phyloP scores from a whole-genome alignment of 2,888 invertebrate genomes.

The Euphydryas editha region DNA sequence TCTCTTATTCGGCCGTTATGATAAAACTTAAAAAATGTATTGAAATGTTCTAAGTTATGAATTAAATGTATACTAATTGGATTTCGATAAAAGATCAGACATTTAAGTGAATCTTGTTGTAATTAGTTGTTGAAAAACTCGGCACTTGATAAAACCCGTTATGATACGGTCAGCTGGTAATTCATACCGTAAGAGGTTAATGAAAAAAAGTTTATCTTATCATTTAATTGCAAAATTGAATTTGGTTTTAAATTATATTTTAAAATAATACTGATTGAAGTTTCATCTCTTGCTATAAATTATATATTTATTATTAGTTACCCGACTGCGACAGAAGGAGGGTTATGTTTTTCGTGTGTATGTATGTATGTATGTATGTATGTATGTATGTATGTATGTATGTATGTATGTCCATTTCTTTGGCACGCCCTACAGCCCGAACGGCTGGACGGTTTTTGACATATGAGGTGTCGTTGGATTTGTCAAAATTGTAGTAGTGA shows the following conservation, averaged over 20 bases:
- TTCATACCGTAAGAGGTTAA: conserved; percentile 9
- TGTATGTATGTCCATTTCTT: no score
- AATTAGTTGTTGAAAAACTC: conserved; percentile 26
- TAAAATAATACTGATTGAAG: background rate
- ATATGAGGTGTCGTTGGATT: no score
- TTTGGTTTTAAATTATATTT: conserved; percentile 9
- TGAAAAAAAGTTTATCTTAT: conserved; percentile 12
- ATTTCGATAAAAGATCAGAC: conserved; percentile 22
- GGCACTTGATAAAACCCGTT: conserved; percentile 31
- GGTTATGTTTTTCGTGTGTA: no score
- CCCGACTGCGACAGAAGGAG: no score
- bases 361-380: no score
- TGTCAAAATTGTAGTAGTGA: no score
- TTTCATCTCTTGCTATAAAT: background rate
- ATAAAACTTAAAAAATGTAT: conserved; percentile 14
- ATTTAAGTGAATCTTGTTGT: conserved; percentile 27
- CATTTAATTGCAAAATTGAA: conserved; percentile 9
- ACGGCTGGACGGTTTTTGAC: no score
- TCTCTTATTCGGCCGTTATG: conserved; percentile 3
- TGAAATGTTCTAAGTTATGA: conserved; percentile 18
- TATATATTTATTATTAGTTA: background rate
- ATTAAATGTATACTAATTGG: conserved; percentile 23
- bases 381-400: no score
- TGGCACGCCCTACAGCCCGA: no score
- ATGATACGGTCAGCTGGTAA: conserved; percentile 18